Evolutionary conservation across 64 coral and sea anemone genomes (phyloP).

Genomic region (Actinia tenebrosa): DNA sequence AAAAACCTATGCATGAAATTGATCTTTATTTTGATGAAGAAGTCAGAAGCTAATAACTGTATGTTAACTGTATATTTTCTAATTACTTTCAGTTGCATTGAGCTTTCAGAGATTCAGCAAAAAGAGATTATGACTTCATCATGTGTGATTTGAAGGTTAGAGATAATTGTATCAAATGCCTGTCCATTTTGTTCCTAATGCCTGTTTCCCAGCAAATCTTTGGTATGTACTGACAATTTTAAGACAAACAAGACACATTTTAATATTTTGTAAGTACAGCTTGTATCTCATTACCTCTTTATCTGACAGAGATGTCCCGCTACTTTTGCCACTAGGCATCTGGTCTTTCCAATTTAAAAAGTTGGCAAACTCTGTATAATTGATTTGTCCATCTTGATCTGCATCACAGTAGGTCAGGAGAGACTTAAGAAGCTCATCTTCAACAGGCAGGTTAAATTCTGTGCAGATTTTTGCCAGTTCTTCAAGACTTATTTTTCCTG

Average conservation of each 20-base stretch:
- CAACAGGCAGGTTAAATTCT: conserved; percentile 87
- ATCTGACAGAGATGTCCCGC: no score
- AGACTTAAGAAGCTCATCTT: conserved; percentile 65
- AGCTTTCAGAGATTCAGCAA: no score
- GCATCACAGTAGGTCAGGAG: conserved; percentile 80
- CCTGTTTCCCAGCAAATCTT: no score
- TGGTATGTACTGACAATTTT: no score
- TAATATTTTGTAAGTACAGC: no score
- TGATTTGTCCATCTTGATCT: conserved; percentile 87
- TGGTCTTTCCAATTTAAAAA: conserved; percentile 96
- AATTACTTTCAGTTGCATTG: neutral
- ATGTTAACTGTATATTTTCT: neutral
- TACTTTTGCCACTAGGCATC: conserved; percentile 34
- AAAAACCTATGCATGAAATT: neutral
- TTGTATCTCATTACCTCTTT: neutral
- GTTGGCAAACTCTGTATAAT: conserved; percentile 93
- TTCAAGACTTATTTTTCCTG: conserved; percentile 78
- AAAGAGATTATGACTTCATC: no score
- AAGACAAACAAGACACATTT: no score
- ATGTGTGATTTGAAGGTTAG: no score
- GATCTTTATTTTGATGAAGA: no score
- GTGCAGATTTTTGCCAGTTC: conserved; percentile 76
- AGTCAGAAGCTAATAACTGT: no score
- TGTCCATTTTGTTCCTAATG: no score
- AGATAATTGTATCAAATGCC: no score